A percentile compares a stretch with the other conserved stretches of the same genome.
Conservation (phyloP, 2,888 invertebrate genomes). For the Spicauda simplicius region DNA sequence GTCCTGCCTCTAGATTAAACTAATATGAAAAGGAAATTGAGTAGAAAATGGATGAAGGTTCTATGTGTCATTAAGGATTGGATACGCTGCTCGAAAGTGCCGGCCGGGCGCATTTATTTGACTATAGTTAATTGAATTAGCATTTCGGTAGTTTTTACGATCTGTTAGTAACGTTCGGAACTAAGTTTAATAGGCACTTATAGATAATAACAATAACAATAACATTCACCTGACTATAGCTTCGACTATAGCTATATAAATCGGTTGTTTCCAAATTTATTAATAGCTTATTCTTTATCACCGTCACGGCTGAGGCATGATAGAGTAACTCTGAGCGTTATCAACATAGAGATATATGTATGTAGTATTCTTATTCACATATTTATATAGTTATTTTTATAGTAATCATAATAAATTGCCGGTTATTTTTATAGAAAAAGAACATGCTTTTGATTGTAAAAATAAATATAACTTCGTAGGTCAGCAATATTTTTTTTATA, state of each 20-base stretch:
- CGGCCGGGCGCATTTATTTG: conserved; percentile 76
- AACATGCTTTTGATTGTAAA: too few relatives aligned
- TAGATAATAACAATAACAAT: conserved; percentile 79
- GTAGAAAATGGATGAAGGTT: conserved; percentile 82
- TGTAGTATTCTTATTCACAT: too few relatives aligned
- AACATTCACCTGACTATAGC: conserved; percentile 63
- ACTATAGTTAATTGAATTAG: conserved; percentile 82
- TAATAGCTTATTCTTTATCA: conserved; percentile 10
- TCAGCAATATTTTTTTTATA: too few relatives aligned
- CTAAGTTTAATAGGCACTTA: conserved; percentile 72
- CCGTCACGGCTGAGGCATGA: background rate
- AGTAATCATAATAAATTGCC: too few relatives aligned
- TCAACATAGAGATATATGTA: background rate
- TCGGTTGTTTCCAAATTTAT: conserved; percentile 19
- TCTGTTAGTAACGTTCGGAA: conserved; percentile 74
- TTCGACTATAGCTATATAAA: conserved; percentile 47
- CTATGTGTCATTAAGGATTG: conserved; percentile 83
- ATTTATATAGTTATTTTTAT: too few relatives aligned
- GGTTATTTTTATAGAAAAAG: too few relatives aligned
- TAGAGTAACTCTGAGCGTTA: background rate
- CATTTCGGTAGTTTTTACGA: conserved; percentile 78
- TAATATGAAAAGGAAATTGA: conserved; percentile 85
- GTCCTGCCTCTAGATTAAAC: conserved; percentile 84
- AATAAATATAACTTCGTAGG: too few relatives aligned
- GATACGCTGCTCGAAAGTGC: conserved; percentile 70